phyloP scores from a whole-genome alignment of 2,888 invertebrate species.

The Ernsta delagoae region DNA sequence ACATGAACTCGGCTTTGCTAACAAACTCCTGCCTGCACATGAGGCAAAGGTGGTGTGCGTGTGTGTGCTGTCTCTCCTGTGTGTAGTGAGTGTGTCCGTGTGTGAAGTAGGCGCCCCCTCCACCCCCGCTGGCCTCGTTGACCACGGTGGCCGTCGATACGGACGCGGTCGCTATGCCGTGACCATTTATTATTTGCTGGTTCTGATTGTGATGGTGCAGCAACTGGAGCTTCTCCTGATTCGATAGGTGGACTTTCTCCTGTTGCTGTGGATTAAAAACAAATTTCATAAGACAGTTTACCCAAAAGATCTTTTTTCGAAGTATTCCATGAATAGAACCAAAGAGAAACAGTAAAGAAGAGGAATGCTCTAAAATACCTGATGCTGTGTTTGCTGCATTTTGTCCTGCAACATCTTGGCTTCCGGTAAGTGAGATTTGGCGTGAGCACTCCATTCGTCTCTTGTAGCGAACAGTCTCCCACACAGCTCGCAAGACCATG shows the following conservation, averaged over 20 bases:
- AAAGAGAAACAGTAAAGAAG: no score
- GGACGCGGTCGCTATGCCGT: constrained; percentile 73
- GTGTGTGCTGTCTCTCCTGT: constrained; percentile 75
- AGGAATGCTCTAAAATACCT: constrained; percentile 52
- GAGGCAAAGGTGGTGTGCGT: constrained; percentile 84
- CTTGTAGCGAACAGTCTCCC: constrained; percentile 89
- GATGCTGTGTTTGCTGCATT: constrained; percentile 78
- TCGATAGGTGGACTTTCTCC: constrained; percentile 78
- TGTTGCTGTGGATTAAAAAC: constrained; percentile 64
- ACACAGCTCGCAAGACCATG: constrained; percentile 91
- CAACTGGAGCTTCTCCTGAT: constrained; percentile 77
- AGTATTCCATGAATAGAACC: no score
- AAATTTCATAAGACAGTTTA: not conserved
- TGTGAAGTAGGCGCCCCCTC: constrained; percentile 71
- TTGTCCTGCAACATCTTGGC: constrained; percentile 77
- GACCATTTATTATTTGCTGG: constrained; percentile 78
- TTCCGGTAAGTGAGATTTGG: constrained; percentile 88
- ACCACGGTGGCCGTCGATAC: constrained; percentile 77
- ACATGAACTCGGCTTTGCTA: constrained; percentile 88
- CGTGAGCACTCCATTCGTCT: constrained; percentile 91
- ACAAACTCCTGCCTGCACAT: constrained; percentile 88
- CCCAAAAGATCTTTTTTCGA: no score
- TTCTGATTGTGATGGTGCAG: constrained; percentile 80
- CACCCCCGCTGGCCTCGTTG: constrained; percentile 65
- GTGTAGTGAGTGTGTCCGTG: constrained; percentile 79